Evolutionary conservation across 2,888 invertebrate genomes (phyloP).

Genomic region (Operophtera brumata): DNA sequence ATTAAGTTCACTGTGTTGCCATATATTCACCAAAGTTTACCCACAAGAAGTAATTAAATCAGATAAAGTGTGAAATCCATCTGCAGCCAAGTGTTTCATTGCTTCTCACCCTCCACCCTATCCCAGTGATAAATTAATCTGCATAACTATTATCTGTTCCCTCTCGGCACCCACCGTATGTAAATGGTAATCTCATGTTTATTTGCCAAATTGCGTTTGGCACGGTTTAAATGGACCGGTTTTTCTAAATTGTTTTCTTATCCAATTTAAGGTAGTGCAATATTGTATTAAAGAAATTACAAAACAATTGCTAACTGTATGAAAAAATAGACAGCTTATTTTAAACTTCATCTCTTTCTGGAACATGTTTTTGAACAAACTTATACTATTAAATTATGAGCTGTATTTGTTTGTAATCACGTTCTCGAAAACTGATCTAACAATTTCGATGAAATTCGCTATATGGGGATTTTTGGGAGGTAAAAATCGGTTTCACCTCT

Average conservation of each 20-base stretch:
- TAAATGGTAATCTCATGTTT: constrained; percentile 53
- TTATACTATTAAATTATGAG: no score
- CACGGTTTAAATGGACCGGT: constrained; percentile 36
- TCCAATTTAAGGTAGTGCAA: neutral
- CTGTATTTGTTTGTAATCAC: no score
- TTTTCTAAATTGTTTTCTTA: neutral
- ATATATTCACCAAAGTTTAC: neutral
- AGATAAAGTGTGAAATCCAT: constrained; percentile 34
- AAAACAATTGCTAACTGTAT: no score
- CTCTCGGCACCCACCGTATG: constrained; percentile 54
- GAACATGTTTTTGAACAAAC: no score
- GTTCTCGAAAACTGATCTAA: no score
- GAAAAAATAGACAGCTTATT: no score
- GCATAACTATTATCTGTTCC: constrained; percentile 64
- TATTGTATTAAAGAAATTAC: neutral
- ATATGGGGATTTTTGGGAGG: no score
- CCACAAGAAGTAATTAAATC: constrained; percentile 23
- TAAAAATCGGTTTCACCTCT: no score
- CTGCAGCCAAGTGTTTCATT: constrained; percentile 16
- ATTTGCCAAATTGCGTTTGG: constrained; percentile 70
- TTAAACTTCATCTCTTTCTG: no score
- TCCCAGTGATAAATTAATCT: constrained; percentile 56
- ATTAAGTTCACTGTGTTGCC: no score
- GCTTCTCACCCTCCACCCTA: constrained; percentile 28
- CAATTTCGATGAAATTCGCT: no score